phyloP scores from a whole-genome alignment of 2,113 vertebrate genomes.

The Sakesphorus luctuosus region DNA sequence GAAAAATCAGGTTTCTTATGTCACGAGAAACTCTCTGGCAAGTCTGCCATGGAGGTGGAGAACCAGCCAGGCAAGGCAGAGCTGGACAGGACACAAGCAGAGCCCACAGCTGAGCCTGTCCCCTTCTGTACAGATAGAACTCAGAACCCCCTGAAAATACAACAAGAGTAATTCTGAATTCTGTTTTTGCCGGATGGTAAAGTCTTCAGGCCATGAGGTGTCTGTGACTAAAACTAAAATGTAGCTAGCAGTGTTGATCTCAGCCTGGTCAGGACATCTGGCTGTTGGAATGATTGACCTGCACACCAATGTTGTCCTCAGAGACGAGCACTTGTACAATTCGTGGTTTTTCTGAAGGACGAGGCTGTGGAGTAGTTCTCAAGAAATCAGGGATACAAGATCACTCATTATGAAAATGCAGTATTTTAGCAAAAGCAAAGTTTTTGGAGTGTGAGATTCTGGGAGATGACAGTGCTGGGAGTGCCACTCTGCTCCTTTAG shows the following conservation, averaged over 20 bases:
- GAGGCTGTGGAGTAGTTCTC: neutral
- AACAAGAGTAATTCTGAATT: neutral
- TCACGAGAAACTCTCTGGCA: neutral
- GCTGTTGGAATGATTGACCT: neutral
- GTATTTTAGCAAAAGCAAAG: neutral
- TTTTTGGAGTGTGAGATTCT: neutral
- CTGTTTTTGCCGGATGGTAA: neutral
- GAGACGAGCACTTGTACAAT: neutral
- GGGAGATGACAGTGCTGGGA: neutral
- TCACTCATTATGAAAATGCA: neutral
- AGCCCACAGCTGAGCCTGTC: neutral
- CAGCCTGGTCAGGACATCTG: neutral
- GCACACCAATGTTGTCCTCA: neutral
- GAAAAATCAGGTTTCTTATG: neutral
- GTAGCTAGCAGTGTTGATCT: neutral
- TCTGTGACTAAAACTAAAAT: neutral
- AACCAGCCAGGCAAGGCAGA: neutral
- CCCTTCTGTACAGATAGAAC: neutral
- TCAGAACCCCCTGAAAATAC: neutral
- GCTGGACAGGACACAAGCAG: neutral
- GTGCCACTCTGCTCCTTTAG: neutral
- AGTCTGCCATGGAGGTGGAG: neutral
- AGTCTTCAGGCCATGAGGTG: neutral
- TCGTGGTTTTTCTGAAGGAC: neutral
- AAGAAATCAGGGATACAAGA: neutral